Percentiles rank a stretch among this genome's conserved stretches.
Conservation (phyloP, 2,888 invertebrate genomes). For the Thelaira solivaga region DNA sequence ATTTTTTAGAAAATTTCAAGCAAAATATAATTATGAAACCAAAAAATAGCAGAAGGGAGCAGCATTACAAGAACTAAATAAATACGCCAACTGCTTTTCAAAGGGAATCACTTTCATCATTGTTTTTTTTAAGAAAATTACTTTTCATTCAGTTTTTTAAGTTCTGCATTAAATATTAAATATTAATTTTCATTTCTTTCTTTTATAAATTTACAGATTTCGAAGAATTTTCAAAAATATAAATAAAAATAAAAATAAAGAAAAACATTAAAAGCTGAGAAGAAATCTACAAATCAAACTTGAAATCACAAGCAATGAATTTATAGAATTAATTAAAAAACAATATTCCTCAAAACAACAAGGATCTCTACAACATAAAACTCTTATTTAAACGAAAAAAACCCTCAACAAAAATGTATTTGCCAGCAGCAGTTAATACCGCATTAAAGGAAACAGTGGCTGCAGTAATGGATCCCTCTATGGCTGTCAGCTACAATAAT, state of each 20-base stretch:
- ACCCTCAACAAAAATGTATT: constrained; percentile 29
- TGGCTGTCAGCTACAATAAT: constrained; percentile 62
- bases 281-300: neutral
- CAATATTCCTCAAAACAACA: neutral
- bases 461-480: constrained; percentile 65
- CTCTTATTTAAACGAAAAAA: neutral
- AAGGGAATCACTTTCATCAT: too few species aligned
- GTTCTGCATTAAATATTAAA: too few species aligned
- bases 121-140: too few species aligned
- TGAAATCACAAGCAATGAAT: neutral
- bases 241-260: neutral
- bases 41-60: too few species aligned
- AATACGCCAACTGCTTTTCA: too few species aligned
- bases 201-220: constrained; percentile 2
- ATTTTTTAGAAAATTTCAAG: too few species aligned
- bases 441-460: constrained; percentile 63
- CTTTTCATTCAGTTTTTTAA: too few species aligned
- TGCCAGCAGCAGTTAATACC: constrained; percentile 20
- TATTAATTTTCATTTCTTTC: too few species aligned
- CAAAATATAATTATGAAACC: too few species aligned
- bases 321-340: neutral
- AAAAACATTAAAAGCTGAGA: too few species aligned
- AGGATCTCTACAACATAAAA: neutral
- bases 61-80: too few species aligned
- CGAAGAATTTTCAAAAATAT: neutral